These are phyloP conservation scores for Willowsia nigromaculata DNA, from an alignment of 2,888 invertebrate genomes.

Conservation along the genomic window DNA sequence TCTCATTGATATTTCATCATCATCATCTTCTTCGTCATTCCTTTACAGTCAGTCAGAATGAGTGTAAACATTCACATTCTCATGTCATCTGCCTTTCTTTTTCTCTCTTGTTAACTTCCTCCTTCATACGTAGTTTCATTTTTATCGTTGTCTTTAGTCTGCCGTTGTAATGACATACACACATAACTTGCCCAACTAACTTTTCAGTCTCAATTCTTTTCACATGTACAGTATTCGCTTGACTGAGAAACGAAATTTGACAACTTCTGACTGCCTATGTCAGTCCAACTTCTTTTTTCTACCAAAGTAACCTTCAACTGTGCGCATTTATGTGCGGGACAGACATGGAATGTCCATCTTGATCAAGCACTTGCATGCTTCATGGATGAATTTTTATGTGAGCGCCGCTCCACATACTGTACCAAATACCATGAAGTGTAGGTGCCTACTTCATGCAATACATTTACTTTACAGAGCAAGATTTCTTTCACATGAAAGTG, in stretches of 20 bases:
- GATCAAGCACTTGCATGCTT: neutral
- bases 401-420: neutral
- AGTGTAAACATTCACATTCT: constrained; percentile 57
- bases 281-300: neutral
- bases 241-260: constrained; percentile 58
- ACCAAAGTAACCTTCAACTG: constrained; percentile 13
- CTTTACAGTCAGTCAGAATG: constrained; percentile 1
- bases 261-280: constrained; percentile 45
- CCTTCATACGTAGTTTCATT: neutral
- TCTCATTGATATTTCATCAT: constrained; percentile 35
- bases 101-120: constrained; percentile 21
- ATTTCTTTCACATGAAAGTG: constrained; percentile 10
- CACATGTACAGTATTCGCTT: neutral
- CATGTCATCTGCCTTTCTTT: constrained; percentile 41
- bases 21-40: neutral
- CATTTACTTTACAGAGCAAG: neutral
- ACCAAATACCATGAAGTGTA: too few relatives aligned
- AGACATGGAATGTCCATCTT: constrained; percentile 37
- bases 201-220: constrained; percentile 48
- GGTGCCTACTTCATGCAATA: neutral
- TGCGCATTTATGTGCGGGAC: neutral
- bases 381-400: neutral
- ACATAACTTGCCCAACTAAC: constrained; percentile 11
- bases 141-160: neutral
- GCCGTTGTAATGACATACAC: neutral